Evolutionary conservation across 1,140 invertebrate genomes (phyloP).

Genomic region (Monomorium pharaonis): DNA sequence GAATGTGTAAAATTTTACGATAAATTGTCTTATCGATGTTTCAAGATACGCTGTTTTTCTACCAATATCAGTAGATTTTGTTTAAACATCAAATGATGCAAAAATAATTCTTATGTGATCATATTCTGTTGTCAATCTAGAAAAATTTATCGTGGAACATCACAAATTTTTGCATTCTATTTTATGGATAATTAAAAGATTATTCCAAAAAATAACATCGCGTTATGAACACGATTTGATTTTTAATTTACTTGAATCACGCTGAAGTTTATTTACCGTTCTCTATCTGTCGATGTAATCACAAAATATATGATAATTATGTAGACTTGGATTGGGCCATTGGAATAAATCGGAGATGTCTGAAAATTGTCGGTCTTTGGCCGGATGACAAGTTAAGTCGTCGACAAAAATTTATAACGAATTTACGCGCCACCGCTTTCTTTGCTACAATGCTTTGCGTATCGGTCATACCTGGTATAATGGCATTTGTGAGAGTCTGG

Average conservation of each 20-base stretch:
- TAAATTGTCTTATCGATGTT: neutral
- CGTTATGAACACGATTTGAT: neutral
- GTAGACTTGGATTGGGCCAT: conserved; percentile 61
- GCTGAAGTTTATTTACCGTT: neutral
- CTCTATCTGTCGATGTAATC: neutral
- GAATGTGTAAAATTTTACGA: neutral
- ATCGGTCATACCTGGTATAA: conserved; percentile 2
- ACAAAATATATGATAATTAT: neutral
- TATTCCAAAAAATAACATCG: neutral
- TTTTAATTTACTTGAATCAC: neutral
- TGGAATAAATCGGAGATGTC: conserved; percentile 43
- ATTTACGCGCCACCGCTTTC: neutral
- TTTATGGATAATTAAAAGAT: neutral
- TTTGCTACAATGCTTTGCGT: neutral
- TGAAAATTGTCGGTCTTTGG: conserved; percentile 46
- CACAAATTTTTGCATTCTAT: neutral
- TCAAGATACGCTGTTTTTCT: neutral
- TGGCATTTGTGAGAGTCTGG: conserved; percentile 1
- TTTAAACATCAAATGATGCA: neutral
- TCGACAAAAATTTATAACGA: neutral
- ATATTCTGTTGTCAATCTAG: neutral
- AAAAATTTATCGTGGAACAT: neutral
- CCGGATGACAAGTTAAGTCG: neutral
- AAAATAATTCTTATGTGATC: neutral
- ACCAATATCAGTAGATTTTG: neutral